Conservation (phyloP, 2,797 vertebrate genomes). For the Anguilla megastoma region DNA sequence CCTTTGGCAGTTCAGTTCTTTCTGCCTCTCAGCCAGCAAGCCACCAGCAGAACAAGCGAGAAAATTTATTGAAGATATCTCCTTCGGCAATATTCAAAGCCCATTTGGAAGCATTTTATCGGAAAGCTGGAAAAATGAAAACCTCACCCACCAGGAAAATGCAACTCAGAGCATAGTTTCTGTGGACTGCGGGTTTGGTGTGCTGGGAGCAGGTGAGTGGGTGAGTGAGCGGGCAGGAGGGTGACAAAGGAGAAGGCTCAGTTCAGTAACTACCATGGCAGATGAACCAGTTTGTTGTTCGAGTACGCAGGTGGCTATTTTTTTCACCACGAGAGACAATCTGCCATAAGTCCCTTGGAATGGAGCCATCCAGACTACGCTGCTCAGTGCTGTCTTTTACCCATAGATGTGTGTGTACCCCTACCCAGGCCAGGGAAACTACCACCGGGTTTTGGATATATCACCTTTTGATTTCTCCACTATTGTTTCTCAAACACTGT, state of each 20-base stretch:
- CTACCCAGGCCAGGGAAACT: background rate
- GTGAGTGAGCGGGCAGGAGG: background rate
- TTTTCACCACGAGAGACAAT: constrained; percentile 3
- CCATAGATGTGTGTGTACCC: background rate
- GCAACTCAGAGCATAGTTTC: background rate
- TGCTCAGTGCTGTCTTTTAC: background rate
- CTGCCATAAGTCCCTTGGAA: constrained; percentile 4
- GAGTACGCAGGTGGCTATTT: background rate
- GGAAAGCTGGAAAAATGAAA: constrained; percentile 47
- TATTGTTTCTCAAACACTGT: background rate
- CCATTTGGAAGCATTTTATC: constrained; percentile 48
- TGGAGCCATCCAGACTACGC: background rate
- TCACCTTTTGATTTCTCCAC: background rate
- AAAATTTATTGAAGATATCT: constrained; percentile 41
- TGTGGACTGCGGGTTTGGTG: background rate
- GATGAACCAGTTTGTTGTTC: background rate
- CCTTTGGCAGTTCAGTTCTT: background rate
- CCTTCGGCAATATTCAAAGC: constrained; percentile 45
- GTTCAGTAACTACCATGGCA: too few species aligned
- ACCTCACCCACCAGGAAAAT: constrained; percentile 30
- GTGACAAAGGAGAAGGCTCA: background rate
- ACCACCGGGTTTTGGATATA: background rate
- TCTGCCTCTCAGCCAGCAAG: constrained; percentile 22
- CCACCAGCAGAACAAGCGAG: constrained; percentile 44
- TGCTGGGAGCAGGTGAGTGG: background rate